These are phyloP conservation scores for Galagoides demidoff DNA, from an alignment of 2,797 vertebrate species.

Conservation along the genomic window DNA sequence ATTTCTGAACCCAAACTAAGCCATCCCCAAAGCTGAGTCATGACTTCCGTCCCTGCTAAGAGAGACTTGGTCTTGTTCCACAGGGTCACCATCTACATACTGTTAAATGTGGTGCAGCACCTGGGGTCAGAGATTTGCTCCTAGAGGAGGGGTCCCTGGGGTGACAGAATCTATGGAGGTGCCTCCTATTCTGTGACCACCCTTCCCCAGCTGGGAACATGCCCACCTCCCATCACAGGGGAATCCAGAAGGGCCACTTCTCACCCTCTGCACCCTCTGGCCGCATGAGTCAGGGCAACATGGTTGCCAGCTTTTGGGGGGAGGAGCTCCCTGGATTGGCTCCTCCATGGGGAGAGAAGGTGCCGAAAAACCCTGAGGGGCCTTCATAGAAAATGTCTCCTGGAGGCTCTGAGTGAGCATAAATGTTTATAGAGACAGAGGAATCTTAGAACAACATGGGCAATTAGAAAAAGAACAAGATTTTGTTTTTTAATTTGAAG, in stretches of 20 bases:
- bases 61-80: not conserved
- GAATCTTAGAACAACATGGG: not conserved
- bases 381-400: not conserved
- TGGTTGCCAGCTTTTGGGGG: not conserved
- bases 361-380: not conserved
- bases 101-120: not conserved
- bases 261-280: not conserved
- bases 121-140: not conserved
- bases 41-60: not conserved
- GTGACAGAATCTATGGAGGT: not conserved
- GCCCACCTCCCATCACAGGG: not conserved
- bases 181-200: not conserved
- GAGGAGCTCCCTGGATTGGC: not conserved
- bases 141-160: not conserved
- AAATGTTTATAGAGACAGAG: not conserved
- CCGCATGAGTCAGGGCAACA: not conserved
- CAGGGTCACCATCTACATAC: not conserved
- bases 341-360: not conserved
- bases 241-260: not conserved
- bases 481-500: not conserved
- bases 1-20: slow-evolving; percentile 22
- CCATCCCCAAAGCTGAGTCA: not conserved
- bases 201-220: not conserved
- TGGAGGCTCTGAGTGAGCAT: not conserved
- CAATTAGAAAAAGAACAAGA: not conserved